Percentiles rank a stretch among this genome's conserved stretches.
phyloP scores from a whole-genome alignment of 2,888 invertebrate genomes.

The Oligia strigilis region DNA sequence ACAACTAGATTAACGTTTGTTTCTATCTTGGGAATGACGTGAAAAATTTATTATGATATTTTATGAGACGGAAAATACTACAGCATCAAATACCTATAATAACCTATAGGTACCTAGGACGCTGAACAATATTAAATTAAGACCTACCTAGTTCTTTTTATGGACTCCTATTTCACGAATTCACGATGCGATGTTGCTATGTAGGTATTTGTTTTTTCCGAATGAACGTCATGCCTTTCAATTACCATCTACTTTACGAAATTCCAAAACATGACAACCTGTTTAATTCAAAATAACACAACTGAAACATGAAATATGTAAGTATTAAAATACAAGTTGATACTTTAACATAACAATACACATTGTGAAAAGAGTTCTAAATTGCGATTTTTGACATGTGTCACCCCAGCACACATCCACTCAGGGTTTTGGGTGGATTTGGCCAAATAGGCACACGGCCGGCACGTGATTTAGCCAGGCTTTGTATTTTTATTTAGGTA shows the following conservation, averaged over 20 bases:
- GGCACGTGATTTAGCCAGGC: constrained; percentile 66
- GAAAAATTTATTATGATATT: constrained; percentile 8
- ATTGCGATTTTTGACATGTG: constrained; percentile 77
- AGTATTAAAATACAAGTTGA: constrained; percentile 37
- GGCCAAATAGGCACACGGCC: constrained; percentile 68
- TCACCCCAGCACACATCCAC: constrained; percentile 72
- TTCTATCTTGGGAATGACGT: not conserved
- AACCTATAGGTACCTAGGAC: not conserved
- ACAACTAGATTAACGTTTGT: constrained; percentile 19
- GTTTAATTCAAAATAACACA: constrained; percentile 13
- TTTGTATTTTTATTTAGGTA: constrained; percentile 74
- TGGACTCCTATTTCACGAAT: not conserved
- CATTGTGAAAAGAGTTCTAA: constrained; percentile 58
- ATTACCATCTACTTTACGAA: not conserved
- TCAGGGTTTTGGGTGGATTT: constrained; percentile 73
- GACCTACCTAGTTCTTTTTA: not conserved
- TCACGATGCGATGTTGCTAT: not conserved
- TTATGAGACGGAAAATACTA: not conserved
- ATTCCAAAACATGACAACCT: not conserved
- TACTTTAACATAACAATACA: constrained; percentile 54
- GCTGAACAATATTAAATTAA: not conserved
- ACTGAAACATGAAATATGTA: constrained; percentile 22
- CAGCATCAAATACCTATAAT: not conserved
- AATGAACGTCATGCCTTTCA: not conserved
- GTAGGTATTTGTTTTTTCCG: not conserved